These are phyloP conservation scores for Fragariocoptes setiger DNA, from an alignment of 1,140 invertebrate genomes.

Conservation along the genomic window DNA sequence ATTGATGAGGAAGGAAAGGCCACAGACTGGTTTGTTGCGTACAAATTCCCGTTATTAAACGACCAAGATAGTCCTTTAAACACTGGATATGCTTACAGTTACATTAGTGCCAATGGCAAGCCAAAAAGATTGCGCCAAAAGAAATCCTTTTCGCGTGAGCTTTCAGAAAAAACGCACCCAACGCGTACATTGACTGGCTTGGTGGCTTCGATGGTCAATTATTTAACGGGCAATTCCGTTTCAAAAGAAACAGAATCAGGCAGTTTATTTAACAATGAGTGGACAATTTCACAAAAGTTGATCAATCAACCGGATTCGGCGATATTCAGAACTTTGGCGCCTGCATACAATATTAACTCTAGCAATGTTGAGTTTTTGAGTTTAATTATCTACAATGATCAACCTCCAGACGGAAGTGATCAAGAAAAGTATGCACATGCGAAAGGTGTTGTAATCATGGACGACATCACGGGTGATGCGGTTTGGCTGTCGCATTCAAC, in stretches of 20 bases:
- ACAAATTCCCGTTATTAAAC: slow-evolving; percentile 11
- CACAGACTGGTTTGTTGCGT: slow-evolving; percentile 10
- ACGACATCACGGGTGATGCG: slow-evolving; percentile 25
- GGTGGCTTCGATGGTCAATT: background rate
- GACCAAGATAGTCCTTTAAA: background rate
- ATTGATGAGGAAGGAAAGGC: slow-evolving; percentile 5
- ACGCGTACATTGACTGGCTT: background rate
- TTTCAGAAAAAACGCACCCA: background rate
- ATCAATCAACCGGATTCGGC: slow-evolving; percentile 7
- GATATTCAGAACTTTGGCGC: slow-evolving; percentile 8
- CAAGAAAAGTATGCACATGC: slow-evolving; percentile 5
- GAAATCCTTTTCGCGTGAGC: background rate
- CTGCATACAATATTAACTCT: slow-evolving; percentile 4
- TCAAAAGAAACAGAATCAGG: background rate
- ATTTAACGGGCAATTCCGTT: background rate
- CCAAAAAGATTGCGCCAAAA: background rate
- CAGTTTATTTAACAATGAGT: background rate
- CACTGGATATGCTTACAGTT: slow-evolving; percentile 8
- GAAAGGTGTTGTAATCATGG: slow-evolving; percentile 33
- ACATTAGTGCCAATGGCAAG: too few relatives aligned
- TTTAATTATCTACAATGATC: slow-evolving; percentile 1
- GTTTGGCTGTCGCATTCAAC: slow-evolving; percentile 74
- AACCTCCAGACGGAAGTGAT: background rate
- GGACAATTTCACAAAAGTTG: slow-evolving; percentile 6
- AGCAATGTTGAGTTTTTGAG: background rate